phyloP scores from a whole-genome alignment of 2,113 vertebrate species.

The Daboia siamensis region DNA sequence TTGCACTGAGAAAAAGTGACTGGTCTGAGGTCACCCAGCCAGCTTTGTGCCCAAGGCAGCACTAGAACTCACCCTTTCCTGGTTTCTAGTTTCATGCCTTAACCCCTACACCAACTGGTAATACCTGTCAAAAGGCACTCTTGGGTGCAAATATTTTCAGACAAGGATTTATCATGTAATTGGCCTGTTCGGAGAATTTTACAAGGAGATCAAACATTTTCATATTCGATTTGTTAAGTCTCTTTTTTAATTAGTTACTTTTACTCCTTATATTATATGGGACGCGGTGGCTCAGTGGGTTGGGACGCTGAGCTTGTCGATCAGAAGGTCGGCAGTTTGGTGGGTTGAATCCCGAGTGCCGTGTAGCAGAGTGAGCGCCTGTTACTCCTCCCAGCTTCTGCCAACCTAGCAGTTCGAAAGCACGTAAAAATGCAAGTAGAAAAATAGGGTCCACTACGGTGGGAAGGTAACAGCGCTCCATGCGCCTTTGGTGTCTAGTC shows the following conservation, averaged over 20 bases:
- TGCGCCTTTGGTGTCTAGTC: too few species aligned
- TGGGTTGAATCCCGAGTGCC: too few species aligned
- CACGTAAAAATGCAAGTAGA: too few species aligned
- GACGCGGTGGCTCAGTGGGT: too few species aligned
- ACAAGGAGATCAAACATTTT: background rate
- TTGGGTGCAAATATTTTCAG: background rate
- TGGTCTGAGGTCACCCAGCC: background rate
- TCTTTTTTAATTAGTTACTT: background rate
- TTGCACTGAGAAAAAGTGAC: background rate
- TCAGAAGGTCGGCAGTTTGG: too few species aligned
- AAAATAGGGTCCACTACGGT: too few species aligned
- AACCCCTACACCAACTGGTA: background rate
- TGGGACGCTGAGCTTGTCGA: too few species aligned
- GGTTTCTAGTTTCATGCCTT: background rate
- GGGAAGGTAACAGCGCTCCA: too few species aligned
- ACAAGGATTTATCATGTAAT: background rate
- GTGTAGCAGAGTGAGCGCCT: too few species aligned
- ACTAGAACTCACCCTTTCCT: background rate
- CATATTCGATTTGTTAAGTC: background rate
- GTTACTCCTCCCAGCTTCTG: too few species aligned
- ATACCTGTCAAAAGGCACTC: background rate
- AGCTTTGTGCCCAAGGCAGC: background rate
- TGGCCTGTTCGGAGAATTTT: background rate
- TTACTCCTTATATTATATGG: background rate
- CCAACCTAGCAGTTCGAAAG: too few species aligned